Base-by-base conservation (phyloP, 2,888 invertebrate species). In the Eumacrocentrus americanus region DNA sequence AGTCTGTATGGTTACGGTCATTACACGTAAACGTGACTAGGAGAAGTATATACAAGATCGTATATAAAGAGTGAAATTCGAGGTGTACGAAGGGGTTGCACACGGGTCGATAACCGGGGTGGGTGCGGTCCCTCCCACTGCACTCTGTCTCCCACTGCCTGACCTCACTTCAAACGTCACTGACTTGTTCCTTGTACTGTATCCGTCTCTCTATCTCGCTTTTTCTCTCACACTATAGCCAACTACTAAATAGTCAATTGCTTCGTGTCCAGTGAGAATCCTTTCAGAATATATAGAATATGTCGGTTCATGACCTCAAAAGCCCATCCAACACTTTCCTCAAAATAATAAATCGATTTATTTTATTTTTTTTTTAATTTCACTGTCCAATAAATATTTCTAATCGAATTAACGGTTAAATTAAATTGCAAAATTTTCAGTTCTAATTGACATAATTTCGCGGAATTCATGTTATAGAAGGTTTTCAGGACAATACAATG, bases 41-140 rank as follows among this genome's bases (percentile, higher is more conserved):
- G 23, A 57, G 38, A 16, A 51, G 34, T 14, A 46, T 11, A 55
- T 34, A 22, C 42, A 40, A 16, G n/a, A 44, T 29, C 35, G 55
- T 47, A 46, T 52, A 64, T 63, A 69, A 70, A 70, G 64, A 68
- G 70, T 69, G 65, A 72, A 70, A 73, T 75, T 72, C 65, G 69
- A 65, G 68, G 67, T 67, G 64, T 66, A 67, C 51, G 62, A 67
- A 62, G 73, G 71, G 74, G 58, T 62, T 73, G 70, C 73, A 70
- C 67, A 68, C 70, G 70, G 75, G 74, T 75, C 75, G 75, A 75
- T 75, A 75, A 67, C 69, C 73, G 66, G 74, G 73, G 73, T 76
- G 75, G 74, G 76, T 71, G 72, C 76, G 72, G 75, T 75, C 72
- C 71, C 72, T n/a, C n/a, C n/a, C n/a, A n/a, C n/a, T n/a, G n/a